These are phyloP conservation scores for Ypsolopha scabrella DNA, from an alignment of 2,888 invertebrate genomes.

Conservation along the genomic window DNA sequence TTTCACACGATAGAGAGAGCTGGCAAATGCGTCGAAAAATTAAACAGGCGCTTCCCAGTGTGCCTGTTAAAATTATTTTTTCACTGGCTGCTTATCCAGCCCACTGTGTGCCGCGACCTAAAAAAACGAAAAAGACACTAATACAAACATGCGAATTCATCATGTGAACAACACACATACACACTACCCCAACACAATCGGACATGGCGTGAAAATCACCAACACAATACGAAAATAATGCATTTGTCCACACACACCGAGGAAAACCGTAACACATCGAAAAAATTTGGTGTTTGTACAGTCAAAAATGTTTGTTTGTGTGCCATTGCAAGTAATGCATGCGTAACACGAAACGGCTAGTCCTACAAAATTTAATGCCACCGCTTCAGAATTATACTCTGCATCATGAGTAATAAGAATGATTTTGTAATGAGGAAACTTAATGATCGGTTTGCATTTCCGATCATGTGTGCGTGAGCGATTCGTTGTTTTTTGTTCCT, in stretches of 20 bases:
- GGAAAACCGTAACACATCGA: constrained; percentile 27
- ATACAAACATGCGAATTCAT: constrained; percentile 62
- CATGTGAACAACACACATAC: constrained; percentile 53
- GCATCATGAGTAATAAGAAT: constrained; percentile 12
- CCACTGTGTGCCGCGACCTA: constrained; percentile 40
- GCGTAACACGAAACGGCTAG: constrained; percentile 57
- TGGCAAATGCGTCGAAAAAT: constrained; percentile 40
- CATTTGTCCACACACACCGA: constrained; percentile 18
- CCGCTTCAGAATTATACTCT: constrained; percentile 18
- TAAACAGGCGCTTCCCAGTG: constrained; percentile 59
- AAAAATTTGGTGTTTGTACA: constrained; percentile 63
- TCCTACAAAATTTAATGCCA: constrained; percentile 36
- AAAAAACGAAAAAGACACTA: constrained; percentile 59
- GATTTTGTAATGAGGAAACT: constrained; percentile 17
- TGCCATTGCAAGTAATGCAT: constrained; percentile 48
- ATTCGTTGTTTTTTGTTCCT: constrained; percentile 65
- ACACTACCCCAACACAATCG: constrained; percentile 21
- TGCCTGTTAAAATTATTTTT: constrained; percentile 70
- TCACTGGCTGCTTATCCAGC: constrained; percentile 47
- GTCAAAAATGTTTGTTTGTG: constrained; percentile 44
- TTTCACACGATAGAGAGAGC: constrained; percentile 59
- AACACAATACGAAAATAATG: constrained; percentile 46
- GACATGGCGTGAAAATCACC: constrained; percentile 19
- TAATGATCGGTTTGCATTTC: constrained; percentile 64
- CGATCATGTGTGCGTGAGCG: constrained; percentile 45